These are phyloP conservation scores for Lacerta viridis DNA, from an alignment of 2,797 vertebrate species.

Conservation along the genomic window DNA sequence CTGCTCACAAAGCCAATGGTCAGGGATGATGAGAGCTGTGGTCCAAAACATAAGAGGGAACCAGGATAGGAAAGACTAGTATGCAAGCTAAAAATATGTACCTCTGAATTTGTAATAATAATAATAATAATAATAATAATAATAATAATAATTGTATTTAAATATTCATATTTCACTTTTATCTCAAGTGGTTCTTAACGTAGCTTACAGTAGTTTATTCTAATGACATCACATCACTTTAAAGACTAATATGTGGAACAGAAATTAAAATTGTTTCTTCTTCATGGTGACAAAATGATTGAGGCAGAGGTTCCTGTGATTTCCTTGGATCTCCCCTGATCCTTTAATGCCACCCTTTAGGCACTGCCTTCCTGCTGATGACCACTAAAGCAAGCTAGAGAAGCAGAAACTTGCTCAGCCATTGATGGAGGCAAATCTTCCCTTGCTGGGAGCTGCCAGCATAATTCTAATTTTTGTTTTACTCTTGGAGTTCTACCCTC, in stretches of 20 bases:
- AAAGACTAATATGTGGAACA: neutral
- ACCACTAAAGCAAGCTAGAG: neutral
- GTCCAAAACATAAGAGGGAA: too few relatives aligned
- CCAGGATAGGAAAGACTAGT: too few relatives aligned
- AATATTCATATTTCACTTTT: neutral
- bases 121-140: too few relatives aligned
- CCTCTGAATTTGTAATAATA: too few relatives aligned
- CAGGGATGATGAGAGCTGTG: too few relatives aligned
- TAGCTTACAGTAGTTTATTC: too few relatives aligned
- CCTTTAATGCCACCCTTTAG: neutral
- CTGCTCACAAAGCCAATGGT: too few relatives aligned
- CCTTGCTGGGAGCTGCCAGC: neutral
- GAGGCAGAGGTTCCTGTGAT: neutral
- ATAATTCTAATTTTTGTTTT: neutral
- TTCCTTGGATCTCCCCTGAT: neutral
- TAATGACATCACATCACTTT: neutral
- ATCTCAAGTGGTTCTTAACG: neutral
- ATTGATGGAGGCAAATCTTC: neutral
- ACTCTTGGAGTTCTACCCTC: neutral
- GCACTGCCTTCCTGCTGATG: neutral
- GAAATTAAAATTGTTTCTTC: neutral
- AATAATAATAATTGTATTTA: neutral
- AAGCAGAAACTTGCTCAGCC: neutral
- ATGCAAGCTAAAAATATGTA: too few relatives aligned
- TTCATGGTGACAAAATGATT: neutral